These are phyloP conservation scores for Limnephilus auricula DNA, from an alignment of 2,888 invertebrate genomes.

Conservation along the genomic window DNA sequence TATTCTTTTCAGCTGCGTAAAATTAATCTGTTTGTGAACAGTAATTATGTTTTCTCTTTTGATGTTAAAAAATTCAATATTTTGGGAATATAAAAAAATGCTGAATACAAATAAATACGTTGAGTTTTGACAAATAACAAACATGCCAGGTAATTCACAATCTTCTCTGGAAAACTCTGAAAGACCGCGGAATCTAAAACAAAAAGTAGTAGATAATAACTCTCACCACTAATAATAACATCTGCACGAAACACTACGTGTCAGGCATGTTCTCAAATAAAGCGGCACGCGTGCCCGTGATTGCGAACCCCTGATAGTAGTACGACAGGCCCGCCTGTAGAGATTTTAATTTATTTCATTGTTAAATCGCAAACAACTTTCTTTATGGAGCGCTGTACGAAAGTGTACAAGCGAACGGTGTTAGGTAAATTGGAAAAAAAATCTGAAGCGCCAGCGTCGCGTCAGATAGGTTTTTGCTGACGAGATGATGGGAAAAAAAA, in stretches of 20 bases:
- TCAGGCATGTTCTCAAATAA: neutral
- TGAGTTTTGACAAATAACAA: no score
- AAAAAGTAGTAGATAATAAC: neutral
- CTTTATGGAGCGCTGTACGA: conserved; percentile 46
- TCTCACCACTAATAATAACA: neutral
- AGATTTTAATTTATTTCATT: conserved; percentile 63
- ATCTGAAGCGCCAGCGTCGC: neutral
- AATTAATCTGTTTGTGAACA: no score
- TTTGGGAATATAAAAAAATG: no score
- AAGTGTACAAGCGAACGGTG: neutral
- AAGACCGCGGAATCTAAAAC: neutral
- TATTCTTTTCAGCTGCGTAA: no score
- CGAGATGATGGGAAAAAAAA: neutral
- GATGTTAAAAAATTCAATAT: no score
- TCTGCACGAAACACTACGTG: neutral
- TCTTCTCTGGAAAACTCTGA: neutral
- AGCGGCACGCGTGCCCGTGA: conserved; percentile 2
- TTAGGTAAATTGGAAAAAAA: neutral
- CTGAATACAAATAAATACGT: no score
- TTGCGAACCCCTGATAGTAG: neutral
- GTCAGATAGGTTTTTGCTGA: neutral
- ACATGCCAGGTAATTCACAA: no score
- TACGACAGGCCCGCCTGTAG: conserved; percentile 59
- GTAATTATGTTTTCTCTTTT: no score
- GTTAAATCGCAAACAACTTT: conserved; percentile 51